Evolutionary conservation across 1,140 invertebrate species (phyloP), one percentile per base, ranked within the genome.

Genomic region (Lasaia peninsularis): DNA sequence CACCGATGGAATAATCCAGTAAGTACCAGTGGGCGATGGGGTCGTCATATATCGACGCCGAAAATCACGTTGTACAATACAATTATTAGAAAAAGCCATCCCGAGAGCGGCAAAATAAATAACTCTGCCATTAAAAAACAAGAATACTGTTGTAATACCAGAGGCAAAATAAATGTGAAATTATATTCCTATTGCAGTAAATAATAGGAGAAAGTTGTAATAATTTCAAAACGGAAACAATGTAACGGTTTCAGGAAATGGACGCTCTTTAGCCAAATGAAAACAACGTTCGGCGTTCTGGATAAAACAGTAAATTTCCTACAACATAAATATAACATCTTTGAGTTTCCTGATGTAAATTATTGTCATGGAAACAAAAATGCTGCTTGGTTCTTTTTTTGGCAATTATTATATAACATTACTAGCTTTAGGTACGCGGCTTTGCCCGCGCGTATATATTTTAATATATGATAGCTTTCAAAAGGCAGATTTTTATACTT

Each of bases 201-300:
- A 71, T 76, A 77, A 81, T 75, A 59, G 66, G 59, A 40, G 64
- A 69, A 67, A 75, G 67, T 75, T 76, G 73, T 67, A 67, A 74
- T 65, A 75, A 76, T 69, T 73, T 78, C 71, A 54, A 65, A 67
- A 66, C 72, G 80, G 78, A 84, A 81, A 63, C 60, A 62, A 56
- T 65, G 64, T 61, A 74, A 71, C 68, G 69, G 66, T 64, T 71
- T 62, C 62, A 70, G 81, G 81, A 82, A 85, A 85, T 80, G 68
- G 67, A 62, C 52, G 66, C 70, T 66, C 80, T 83, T 78, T 67
- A 71, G 80, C 68, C 76, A 67, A 56, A 68, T 65, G 64, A 56
- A 60, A 59, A 60, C 53, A 60, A 61, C 72, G 73, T 74, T 84
- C 80, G 75, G 56, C 63, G 60, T 53, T 55, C n/a, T 55, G 53